Evolutionary conservation across 2,888 invertebrate species (phyloP).

Genomic region (Anticlea derivata): DNA sequence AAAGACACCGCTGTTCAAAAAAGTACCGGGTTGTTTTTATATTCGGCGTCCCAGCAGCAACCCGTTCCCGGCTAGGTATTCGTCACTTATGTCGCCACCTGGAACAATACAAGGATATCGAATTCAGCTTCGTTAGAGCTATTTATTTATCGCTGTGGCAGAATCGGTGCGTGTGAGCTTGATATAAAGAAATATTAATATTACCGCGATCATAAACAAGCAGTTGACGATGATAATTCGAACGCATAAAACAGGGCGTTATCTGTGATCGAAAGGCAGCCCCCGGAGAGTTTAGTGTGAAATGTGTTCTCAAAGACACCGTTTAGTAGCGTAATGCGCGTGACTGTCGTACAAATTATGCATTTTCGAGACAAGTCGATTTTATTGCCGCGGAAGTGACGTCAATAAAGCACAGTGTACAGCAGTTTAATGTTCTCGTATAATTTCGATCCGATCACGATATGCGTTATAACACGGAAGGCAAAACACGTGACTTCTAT

Average conservation of each 20-base stretch:
- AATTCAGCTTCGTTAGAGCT: conserved; percentile 36
- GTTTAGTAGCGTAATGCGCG: conserved; percentile 81
- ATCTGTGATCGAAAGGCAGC: conserved; percentile 74
- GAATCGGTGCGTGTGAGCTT: conserved; percentile 63
- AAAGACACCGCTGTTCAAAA: conserved; percentile 70
- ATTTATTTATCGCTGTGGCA: conserved; percentile 37
- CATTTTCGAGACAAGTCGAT: conserved; percentile 79
- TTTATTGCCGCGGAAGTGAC: conserved; percentile 81
- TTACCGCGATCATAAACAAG: conserved; percentile 73
- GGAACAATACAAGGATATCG: conserved; percentile 34
- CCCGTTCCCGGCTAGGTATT: conserved; percentile 36
- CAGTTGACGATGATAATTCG: conserved; percentile 76
- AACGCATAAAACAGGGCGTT: conserved; percentile 79
- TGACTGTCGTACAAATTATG: conserved; percentile 82
- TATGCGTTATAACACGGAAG: conserved; percentile 67
- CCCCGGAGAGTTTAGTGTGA: conserved; percentile 78
- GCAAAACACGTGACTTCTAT: conserved; percentile 43
- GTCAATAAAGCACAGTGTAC: conserved; percentile 81
- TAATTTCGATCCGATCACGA: conserved; percentile 70
- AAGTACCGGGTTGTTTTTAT: conserved; percentile 45
- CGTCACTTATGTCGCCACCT: conserved; percentile 31
- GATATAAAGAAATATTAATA: conserved; percentile 80
- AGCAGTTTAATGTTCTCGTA: conserved; percentile 77
- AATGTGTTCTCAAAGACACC: conserved; percentile 82
- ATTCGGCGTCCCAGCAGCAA: conserved; percentile 35